Percentiles rank a stretch among this genome's conserved stretches.
Conservation (phyloP, 64 coral and sea anemone species). For the Hydrozoanthus tunicans region DNA sequence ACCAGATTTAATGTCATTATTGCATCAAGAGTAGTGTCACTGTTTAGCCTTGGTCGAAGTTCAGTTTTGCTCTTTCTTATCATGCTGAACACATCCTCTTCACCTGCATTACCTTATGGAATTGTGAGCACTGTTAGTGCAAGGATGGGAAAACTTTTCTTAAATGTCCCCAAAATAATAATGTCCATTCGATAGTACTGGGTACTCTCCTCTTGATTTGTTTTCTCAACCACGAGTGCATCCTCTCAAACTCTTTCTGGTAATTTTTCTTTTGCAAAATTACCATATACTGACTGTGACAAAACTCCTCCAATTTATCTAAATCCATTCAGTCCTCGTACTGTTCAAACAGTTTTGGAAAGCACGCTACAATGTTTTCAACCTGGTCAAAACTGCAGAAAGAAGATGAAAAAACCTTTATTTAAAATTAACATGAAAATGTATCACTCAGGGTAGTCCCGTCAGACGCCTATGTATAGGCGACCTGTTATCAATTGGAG, state of each 20-base stretch:
- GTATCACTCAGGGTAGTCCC: too few relatives aligned
- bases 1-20: constrained; percentile 3
- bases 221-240: background rate
- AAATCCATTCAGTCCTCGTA: background rate
- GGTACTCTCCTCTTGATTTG: background rate
- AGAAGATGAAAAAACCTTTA: too few relatives aligned
- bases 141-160: constrained; percentile 50
- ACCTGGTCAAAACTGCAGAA: background rate
- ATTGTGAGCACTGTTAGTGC: constrained; percentile 30
- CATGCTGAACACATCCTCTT: constrained; percentile 50
- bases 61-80: constrained; percentile 55
- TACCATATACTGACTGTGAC: background rate
- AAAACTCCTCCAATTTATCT: background rate
- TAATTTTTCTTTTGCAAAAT: background rate
- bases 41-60: constrained; percentile 43
- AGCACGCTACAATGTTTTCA: background rate
- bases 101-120: constrained; percentile 48
- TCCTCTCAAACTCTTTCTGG: background rate
- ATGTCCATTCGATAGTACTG: constrained; percentile 34
- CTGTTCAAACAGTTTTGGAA: background rate
- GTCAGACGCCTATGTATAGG: too few relatives aligned
- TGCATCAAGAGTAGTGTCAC: constrained; percentile 32
- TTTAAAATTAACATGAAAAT: too few relatives aligned
- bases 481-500: too few relatives aligned
- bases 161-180: constrained; percentile 18